Conservation (phyloP, 1,140 invertebrate genomes). For the Spodoptera frugiperda region DNA sequence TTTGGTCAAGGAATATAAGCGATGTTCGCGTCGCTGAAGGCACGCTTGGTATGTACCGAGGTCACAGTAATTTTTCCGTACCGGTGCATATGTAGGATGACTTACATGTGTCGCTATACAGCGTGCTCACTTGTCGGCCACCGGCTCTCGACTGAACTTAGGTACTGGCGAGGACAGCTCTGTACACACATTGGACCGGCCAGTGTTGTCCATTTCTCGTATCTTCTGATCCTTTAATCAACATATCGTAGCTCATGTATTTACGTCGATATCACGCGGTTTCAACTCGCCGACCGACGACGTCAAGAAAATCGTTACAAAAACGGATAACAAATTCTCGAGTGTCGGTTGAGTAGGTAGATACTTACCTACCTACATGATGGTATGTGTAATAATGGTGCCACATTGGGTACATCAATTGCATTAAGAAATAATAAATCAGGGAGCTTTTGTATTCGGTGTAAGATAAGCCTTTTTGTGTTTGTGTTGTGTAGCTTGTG, state of each 20-base stretch:
- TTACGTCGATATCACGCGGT: neutral
- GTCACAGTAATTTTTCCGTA: slow-evolving; percentile 21
- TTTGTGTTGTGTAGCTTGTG: too few species aligned
- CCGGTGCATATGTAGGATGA: slow-evolving; percentile 41
- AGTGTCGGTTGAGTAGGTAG: too few species aligned
- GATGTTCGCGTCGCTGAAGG: slow-evolving; percentile 15
- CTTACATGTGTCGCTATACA: slow-evolving; percentile 51
- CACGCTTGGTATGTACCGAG: slow-evolving; percentile 11
- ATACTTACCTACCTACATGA: neutral
- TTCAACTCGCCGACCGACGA: neutral
- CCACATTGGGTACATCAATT: too few species aligned
- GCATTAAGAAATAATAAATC: too few species aligned
- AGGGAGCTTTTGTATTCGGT: too few species aligned
- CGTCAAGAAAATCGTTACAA: neutral
- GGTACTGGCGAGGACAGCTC: slow-evolving; percentile 2
- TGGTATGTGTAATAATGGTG: too few species aligned
- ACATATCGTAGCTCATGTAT: slow-evolving; percentile 12
- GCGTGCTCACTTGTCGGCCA: slow-evolving; percentile 49
- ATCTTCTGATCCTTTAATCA: slow-evolving; percentile 15
- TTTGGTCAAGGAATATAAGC: slow-evolving; percentile 4
- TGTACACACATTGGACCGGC: slow-evolving; percentile 12
- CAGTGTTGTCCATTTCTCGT: slow-evolving; percentile 25
- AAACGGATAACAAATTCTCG: neutral
- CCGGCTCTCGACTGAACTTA: slow-evolving; percentile 48
- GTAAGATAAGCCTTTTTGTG: too few species aligned